These are phyloP conservation scores for Eutolmus rufibarbis DNA, from an alignment of 2,888 invertebrate genomes.

Conservation along the genomic window DNA sequence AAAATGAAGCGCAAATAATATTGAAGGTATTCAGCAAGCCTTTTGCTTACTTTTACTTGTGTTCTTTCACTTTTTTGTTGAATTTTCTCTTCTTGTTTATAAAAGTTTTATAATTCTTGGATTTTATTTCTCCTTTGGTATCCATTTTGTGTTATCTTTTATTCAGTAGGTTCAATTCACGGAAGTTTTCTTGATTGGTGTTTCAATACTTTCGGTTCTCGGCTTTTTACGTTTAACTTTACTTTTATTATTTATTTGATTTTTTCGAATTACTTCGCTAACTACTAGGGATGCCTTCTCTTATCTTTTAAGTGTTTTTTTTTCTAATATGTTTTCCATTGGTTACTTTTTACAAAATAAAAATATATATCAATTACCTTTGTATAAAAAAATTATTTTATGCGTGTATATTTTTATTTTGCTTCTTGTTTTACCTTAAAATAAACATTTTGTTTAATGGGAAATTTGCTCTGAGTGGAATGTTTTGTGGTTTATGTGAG, in stretches of 20 bases:
- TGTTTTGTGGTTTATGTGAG: not conserved
- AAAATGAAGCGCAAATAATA: conserved; percentile 28
- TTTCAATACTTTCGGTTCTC: not conserved
- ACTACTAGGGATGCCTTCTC: conserved; percentile 33
- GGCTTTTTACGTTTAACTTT: not conserved
- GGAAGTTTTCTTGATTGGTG: not conserved
- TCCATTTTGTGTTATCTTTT: not conserved
- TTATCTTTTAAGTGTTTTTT: conserved; percentile 15
- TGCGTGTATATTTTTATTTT: conserved; percentile 1
- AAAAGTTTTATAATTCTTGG: not conserved
- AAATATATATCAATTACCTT: conserved; percentile 16
- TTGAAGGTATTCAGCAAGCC: not conserved
- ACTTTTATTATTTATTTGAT: not conserved
- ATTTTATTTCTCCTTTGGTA: not conserved
- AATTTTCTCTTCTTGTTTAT: not conserved
- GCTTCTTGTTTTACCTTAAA: not conserved
- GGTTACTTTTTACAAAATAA: conserved; percentile 33
- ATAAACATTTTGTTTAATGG: not conserved
- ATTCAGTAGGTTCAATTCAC: not conserved
- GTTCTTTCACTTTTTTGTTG: not conserved
- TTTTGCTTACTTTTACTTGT: not conserved
- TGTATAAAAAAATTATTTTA: conserved; percentile 12
- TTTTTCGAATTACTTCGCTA: conserved; percentile 26
- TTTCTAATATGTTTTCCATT: not conserved
- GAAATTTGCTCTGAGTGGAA: not conserved